These are phyloP conservation scores for Martes martes DNA, from an alignment of 2,113 vertebrate genomes.

Conservation along the genomic window DNA sequence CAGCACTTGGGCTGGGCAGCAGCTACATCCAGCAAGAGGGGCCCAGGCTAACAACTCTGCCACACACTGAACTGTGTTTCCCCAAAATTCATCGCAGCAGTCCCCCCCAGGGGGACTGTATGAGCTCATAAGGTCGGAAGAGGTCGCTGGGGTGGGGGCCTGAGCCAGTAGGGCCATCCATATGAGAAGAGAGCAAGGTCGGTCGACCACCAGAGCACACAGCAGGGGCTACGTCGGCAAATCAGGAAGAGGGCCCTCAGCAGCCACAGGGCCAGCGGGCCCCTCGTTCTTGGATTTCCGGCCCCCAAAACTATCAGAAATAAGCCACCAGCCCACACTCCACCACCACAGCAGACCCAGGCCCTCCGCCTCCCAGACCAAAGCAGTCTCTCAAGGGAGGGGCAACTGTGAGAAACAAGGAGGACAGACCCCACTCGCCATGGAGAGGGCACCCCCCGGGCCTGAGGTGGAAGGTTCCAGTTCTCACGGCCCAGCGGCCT, in stretches of 20 bases:
- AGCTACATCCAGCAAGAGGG: background rate
- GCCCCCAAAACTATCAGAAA: background rate
- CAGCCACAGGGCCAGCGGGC: accelerated
- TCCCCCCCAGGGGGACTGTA: accelerated
- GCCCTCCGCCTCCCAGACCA: background rate
- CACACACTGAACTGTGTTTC: background rate
- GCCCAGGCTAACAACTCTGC: accelerated
- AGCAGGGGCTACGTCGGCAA: accelerated
- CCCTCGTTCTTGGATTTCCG: background rate
- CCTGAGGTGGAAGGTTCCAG: accelerated
- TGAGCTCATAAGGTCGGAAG: background rate
- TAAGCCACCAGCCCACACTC: background rate
- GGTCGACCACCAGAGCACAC: accelerated
- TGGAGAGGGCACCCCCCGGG: accelerated
- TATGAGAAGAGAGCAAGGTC: accelerated
- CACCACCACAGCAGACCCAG: background rate
- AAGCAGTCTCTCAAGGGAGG: accelerated
- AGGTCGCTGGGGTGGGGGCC: background rate
- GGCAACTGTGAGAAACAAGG: background rate
- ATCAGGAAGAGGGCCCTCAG: accelerated
- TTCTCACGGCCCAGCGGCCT: background rate
- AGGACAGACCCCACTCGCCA: background rate
- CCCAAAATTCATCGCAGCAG: background rate
- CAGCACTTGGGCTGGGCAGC: background rate
- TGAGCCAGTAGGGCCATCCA: accelerated